These are phyloP conservation scores for Capitulum mitella DNA, from an alignment of 2,888 invertebrate species.

Conservation along the genomic window DNA sequence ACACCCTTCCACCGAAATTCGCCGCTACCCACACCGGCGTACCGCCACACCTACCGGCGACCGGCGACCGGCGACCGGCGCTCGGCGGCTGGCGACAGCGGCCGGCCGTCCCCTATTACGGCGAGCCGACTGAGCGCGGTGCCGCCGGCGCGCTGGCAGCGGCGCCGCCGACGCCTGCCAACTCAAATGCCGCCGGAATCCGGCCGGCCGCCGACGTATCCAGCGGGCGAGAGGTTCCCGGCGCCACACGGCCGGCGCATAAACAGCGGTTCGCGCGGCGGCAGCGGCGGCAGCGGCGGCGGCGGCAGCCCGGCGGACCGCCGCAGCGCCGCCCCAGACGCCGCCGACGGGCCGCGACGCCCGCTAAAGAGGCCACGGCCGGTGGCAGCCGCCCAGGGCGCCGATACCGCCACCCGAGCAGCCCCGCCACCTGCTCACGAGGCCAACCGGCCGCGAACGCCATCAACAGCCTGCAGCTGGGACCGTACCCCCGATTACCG, in stretches of 20 bases:
- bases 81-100: background rate
- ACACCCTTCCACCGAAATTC: background rate
- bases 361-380: no score
- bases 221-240: background rate
- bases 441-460: no score
- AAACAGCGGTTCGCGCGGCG: background rate
- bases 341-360: no score
- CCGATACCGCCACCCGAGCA: no score
- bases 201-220: background rate
- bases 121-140: no score
- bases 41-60: background rate
- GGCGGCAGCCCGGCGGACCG: background rate
- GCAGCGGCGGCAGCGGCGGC: background rate
- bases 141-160: constrained; percentile 6
- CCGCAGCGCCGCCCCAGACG: background rate
- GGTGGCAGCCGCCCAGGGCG: no score
- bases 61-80: background rate
- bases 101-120: no score
- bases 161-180: background rate
- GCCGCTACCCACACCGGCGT: background rate
- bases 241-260: background rate
- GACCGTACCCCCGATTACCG: no score
- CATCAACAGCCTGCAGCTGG: no score
- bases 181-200: constrained; percentile 3
- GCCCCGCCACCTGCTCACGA: no score